Evolutionary conservation across 2,113 vertebrate genomes (phyloP).

Genomic region (Cyanoderma ruficeps): DNA sequence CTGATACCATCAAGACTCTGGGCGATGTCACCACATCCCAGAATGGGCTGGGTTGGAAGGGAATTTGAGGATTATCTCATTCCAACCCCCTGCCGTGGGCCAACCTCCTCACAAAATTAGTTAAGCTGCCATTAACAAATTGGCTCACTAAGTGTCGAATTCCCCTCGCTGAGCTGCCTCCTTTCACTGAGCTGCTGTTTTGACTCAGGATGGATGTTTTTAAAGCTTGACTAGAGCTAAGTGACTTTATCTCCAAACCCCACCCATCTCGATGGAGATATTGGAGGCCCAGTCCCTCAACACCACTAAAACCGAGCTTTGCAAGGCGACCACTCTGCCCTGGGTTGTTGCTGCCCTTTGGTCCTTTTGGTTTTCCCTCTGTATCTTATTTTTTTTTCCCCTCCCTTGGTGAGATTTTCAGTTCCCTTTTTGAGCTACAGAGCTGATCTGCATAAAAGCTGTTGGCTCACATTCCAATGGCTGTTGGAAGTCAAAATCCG

Average conservation of each 20-base stretch:
- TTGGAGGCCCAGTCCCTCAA: not conserved
- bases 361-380: not conserved
- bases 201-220: accelerated
- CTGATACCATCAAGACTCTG: not conserved
- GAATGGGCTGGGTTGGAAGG: not conserved
- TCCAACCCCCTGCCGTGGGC: not conserved
- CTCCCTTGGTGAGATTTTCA: not conserved
- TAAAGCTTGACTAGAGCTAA: not conserved
- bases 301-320: not conserved
- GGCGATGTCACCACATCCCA: accelerated
- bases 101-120: not conserved
- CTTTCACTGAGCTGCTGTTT: not conserved
- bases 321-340: not conserved
- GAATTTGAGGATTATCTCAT: accelerated
- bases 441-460: not conserved
- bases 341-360: not conserved
- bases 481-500: not conserved
- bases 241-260: not conserved
- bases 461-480: not conserved
- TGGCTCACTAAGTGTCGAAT: not conserved
- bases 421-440: not conserved
- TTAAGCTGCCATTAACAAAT: not conserved
- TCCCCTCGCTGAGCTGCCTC: not conserved
- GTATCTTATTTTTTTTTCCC: accelerated
- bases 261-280: not conserved